phyloP scores from a whole-genome alignment of 2,113 vertebrate genomes.

The Lepus americanus region DNA sequence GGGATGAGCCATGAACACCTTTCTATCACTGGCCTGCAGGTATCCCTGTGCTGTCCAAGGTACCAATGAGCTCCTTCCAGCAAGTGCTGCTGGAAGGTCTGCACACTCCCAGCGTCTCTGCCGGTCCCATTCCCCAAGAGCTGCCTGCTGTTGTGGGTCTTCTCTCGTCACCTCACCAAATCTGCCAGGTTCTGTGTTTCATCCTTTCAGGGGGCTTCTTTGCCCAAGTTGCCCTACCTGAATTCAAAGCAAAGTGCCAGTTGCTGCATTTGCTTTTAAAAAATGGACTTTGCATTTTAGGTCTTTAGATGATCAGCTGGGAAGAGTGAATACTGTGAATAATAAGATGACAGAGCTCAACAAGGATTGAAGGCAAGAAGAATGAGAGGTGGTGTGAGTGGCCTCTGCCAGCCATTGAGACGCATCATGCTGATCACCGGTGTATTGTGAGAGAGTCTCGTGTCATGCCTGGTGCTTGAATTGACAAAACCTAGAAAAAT shows the following conservation, averaged over 20 bases:
- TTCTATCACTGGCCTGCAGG: too few species aligned
- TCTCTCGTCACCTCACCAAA: background rate
- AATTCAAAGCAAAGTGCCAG: background rate
- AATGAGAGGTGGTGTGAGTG: background rate
- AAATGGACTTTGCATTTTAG: background rate
- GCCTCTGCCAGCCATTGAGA: background rate
- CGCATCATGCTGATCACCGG: background rate
- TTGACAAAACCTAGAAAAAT: background rate
- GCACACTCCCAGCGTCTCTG: background rate
- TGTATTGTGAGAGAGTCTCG: background rate
- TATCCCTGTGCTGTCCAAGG: background rate
- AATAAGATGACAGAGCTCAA: background rate
- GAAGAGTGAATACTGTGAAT: background rate
- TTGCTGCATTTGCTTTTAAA: background rate
- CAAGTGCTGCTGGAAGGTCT: too few species aligned
- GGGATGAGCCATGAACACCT: too few species aligned
- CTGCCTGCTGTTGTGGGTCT: background rate
- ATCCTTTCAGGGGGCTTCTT: too few species aligned
- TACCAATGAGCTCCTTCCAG: too few species aligned
- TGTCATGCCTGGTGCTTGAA: background rate
- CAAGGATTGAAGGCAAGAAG: background rate
- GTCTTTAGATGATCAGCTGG: background rate
- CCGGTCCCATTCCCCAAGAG: too few species aligned
- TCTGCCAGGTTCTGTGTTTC: background rate
- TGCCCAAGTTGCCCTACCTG: background rate